Conservation (phyloP, 2,797 vertebrate genomes). For the Cacajao melanocephalus region DNA sequence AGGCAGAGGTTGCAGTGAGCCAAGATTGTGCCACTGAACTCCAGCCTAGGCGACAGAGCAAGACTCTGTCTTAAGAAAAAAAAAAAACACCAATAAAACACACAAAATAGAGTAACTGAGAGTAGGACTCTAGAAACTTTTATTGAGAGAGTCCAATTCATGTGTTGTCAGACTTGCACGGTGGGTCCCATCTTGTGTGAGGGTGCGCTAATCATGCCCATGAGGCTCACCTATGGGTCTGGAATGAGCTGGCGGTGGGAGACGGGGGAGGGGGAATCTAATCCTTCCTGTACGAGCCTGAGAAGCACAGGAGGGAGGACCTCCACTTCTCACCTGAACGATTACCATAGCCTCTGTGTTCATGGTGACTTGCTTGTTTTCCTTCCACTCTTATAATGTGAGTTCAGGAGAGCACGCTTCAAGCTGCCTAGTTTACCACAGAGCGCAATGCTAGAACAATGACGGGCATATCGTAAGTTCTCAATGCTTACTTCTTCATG, state of each 20-base stretch:
- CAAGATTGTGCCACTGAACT: neutral
- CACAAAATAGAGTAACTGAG: neutral
- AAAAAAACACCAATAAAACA: neutral
- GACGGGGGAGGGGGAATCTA: neutral
- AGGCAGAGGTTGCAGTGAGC: neutral
- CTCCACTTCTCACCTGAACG: neutral
- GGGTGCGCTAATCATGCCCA: rapidly evolving
- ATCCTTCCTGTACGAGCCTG: neutral
- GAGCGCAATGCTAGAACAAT: neutral
- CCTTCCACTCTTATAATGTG: neutral
- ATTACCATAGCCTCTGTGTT: neutral
- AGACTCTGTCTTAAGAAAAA: neutral
- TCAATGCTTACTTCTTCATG: neutral
- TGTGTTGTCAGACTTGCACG: neutral
- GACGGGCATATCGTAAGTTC: neutral
- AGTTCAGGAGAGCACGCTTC: neutral
- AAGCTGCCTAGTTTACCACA: neutral
- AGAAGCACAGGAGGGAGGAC: rapidly evolving
- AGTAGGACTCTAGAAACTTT: neutral
- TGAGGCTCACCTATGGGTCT: neutral
- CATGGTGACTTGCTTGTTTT: neutral
- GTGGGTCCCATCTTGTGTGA: neutral
- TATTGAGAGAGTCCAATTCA: too few relatives aligned
- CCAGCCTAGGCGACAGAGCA: neutral
- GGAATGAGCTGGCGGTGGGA: neutral